Conservation (phyloP, 2,888 invertebrate genomes). For the Iselma pallidipennis region DNA sequence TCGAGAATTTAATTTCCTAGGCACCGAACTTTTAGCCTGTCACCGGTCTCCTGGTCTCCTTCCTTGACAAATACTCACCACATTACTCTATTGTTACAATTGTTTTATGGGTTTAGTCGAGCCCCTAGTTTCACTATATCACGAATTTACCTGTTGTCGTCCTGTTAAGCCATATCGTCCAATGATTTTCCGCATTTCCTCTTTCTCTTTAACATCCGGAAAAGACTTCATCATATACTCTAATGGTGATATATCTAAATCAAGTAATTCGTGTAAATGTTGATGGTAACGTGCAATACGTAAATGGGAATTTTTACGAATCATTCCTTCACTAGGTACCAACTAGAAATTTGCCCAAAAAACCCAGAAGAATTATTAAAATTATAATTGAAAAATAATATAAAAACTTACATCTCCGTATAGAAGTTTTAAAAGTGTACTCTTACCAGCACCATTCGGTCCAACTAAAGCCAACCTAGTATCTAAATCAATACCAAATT, state of each 20-base stretch:
- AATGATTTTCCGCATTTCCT: slow-evolving; percentile 99
- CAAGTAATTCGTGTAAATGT: slow-evolving; percentile 95
- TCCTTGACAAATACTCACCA: too few relatives aligned
- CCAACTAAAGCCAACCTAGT: slow-evolving; percentile 93
- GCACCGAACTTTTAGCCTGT: too few relatives aligned
- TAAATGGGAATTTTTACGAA: slow-evolving; percentile 96
- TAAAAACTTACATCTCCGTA: slow-evolving; percentile 81
- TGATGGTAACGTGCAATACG: slow-evolving; percentile 98
- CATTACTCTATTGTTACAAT: too few relatives aligned
- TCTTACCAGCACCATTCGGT: slow-evolving; percentile 99
- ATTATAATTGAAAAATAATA: not conserved
- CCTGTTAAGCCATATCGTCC: slow-evolving; percentile 98
- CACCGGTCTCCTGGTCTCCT: too few relatives aligned
- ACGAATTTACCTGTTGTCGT: slow-evolving; percentile 82
- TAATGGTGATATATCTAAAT: slow-evolving; percentile 91
- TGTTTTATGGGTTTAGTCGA: too few relatives aligned
- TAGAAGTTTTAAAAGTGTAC: slow-evolving; percentile 92
- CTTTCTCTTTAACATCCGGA: slow-evolving; percentile 95
- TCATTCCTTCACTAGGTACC: slow-evolving; percentile 94
- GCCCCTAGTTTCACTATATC: too few relatives aligned
- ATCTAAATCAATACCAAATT: slow-evolving; percentile 98
- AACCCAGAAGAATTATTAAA: slow-evolving; percentile 5
- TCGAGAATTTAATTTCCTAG: too few relatives aligned
- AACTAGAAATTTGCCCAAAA: slow-evolving; percentile 60
- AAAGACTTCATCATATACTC: slow-evolving; percentile 99